Base-by-base conservation (phyloP, 2,888 invertebrate genomes). In the Rhagonycha lutea region DNA sequence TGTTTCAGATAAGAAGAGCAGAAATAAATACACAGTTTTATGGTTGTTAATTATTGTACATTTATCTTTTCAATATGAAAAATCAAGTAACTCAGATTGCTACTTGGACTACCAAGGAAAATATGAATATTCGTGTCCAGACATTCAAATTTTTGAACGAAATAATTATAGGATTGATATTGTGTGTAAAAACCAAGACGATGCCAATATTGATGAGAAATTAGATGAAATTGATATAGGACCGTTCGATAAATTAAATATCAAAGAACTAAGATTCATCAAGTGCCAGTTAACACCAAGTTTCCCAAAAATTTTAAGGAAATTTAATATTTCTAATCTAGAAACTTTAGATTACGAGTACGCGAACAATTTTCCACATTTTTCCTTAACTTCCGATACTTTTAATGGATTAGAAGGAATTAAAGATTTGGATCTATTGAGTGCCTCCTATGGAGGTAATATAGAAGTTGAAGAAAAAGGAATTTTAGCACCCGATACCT, bases 401-500 rank as follows among this genome's bases (percentile, higher is more conserved):
- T 47, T 47, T 47, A 2, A 8, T n/a, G 47, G n/a, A n/a, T 47
- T 47, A 47, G 7, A n/a, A 7, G n/a, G 7, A 5, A 5, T n/a
- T 47, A 47, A n/a, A 7, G 4, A n/a, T 47, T 47, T 32, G 32
- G 5, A 5, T n/a, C 7, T 47, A n/a, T 2, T 5, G 47, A 47
- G n/a, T 47, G n/a, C 5, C n/a, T 7, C 5, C n/a, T 7, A 47
- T 32, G 5, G 4, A 12, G 12, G 12, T 0, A 12, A 32, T n/a
- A 2, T n/a, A 8, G 8, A n/a, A 47, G 32, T n/a, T n/a, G n/a
- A 47, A 47, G 2, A n/a, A n/a, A n/a, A 32, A 12, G 32, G n/a
- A 47, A 47, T 5, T n/a, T 47, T 47, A 47, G 12, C 47, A 47
- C n/a, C n/a, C 4, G n/a, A 47, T 7, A 47, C 77, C 4, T 81